A percentile compares a stretch with the other conserved stretches of the same genome.
Evolutionary conservation across 2,797 vertebrate species (phyloP).

Genomic region (Hirundo rustica): DNA sequence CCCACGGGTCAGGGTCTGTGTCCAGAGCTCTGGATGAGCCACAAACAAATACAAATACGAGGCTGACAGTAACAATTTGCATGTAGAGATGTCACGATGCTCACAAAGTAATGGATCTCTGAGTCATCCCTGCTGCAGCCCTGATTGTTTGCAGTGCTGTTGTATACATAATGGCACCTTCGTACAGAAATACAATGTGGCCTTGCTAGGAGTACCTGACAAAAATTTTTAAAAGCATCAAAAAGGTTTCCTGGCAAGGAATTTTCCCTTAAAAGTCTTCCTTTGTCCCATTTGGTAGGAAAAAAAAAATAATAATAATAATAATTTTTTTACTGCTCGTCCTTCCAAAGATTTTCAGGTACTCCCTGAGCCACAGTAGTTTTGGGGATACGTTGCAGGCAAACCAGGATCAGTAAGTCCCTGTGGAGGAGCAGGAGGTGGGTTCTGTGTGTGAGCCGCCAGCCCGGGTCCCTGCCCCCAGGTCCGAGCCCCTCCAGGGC

Average conservation of each 20-base stretch:
- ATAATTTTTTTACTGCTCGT: background rate
- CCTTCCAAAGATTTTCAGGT: background rate
- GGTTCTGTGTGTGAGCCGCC: background rate
- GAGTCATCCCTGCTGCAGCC: conserved; percentile 1
- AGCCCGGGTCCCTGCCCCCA: background rate
- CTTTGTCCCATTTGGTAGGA: background rate
- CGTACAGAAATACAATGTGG: background rate
- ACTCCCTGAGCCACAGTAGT: background rate
- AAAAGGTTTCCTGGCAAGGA: background rate
- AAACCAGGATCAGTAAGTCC: background rate
- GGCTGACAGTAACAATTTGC: background rate
- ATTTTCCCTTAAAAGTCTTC: background rate
- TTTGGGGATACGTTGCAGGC: background rate
- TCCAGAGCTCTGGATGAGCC: background rate
- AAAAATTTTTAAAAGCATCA: background rate
- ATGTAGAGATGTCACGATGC: background rate
- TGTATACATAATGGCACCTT: background rate
- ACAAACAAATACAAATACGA: fast-evolving
- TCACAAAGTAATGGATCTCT: background rate
- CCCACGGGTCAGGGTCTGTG: fast-evolving
- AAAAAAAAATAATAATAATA: too few species aligned
- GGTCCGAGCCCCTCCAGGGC: background rate
- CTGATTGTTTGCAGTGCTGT: background rate
- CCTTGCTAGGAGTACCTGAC: background rate
- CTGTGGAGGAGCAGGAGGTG: background rate